Conservation (phyloP, 2,113 vertebrate genomes). For the Vulpes lagopus region DNA sequence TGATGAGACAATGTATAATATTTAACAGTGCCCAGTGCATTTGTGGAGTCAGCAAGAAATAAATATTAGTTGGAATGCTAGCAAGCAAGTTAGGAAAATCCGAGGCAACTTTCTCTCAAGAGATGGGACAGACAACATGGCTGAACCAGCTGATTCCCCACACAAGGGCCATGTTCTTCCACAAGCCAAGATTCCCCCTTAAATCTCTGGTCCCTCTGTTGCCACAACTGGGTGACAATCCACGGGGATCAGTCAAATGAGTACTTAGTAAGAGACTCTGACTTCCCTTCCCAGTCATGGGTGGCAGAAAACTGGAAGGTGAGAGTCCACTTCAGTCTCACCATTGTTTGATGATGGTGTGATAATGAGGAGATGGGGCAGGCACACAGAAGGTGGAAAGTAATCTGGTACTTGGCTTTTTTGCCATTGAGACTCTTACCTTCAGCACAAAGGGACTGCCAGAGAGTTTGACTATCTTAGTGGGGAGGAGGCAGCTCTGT, state of each 20-base stretch:
- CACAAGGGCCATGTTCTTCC: neutral
- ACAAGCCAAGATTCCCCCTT: neutral
- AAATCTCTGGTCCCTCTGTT: neutral
- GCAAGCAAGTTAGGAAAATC: neutral
- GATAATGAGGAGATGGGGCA: neutral
- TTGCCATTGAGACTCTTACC: neutral
- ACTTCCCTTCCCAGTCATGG: neutral
- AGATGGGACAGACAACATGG: neutral
- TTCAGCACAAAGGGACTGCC: neutral
- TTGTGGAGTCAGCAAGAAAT: conserved; percentile 18
- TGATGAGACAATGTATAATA: conserved; percentile 1
- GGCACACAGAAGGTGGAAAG: neutral
- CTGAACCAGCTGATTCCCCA: neutral
- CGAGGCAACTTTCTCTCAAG: neutral
- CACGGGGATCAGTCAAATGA: neutral
- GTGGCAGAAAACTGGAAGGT: neutral
- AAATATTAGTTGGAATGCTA: neutral
- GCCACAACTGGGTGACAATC: neutral
- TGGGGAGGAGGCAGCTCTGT: neutral
- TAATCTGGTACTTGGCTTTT: neutral
- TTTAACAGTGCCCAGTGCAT: neutral
- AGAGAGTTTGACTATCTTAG: neutral
- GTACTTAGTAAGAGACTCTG: neutral
- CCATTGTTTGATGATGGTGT: neutral
- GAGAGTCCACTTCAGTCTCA: neutral